phyloP scores from a whole-genome alignment of 2,888 invertebrate genomes.

The Conchocele bisecta region DNA sequence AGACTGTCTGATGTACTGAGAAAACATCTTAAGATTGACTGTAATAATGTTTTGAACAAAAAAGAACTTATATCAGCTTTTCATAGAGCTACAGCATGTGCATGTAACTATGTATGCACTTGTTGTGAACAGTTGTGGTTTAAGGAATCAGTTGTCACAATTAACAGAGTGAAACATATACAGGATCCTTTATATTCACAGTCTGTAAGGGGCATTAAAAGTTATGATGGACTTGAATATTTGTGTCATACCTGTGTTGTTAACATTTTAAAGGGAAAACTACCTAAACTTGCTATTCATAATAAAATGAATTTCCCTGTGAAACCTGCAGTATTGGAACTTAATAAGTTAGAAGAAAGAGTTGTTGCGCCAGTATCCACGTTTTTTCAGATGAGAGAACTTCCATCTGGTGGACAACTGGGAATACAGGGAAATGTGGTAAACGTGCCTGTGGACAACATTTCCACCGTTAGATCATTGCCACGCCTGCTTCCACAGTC shows the following conservation, averaged over 20 bases:
- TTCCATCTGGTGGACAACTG: constrained; percentile 33
- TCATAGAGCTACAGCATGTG: too few species aligned
- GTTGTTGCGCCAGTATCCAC: constrained; percentile 33
- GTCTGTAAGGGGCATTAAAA: neutral
- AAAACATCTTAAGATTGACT: too few species aligned
- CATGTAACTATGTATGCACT: too few species aligned
- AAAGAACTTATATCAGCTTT: too few species aligned
- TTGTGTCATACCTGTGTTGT: constrained; percentile 28
- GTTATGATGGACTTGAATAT: constrained; percentile 19
- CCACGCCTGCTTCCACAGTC: constrained; percentile 13
- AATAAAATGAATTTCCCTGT: constrained; percentile 28
- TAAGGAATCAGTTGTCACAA: too few species aligned
- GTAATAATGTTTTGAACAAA: too few species aligned
- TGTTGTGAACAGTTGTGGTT: too few species aligned
- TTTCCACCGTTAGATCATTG: constrained; percentile 25
- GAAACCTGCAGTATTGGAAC: constrained; percentile 17
- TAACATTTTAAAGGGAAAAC: constrained; percentile 14
- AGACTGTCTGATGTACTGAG: too few species aligned
- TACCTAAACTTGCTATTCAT: constrained; percentile 19
- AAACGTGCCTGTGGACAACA: constrained; percentile 32
- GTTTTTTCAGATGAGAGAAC: constrained; percentile 39
- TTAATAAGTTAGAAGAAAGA: constrained; percentile 30
- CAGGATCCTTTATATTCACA: too few species aligned
- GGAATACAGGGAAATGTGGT: constrained; percentile 41
- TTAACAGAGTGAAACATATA: too few species aligned